Evolutionary conservation across 2,888 invertebrate species (phyloP), one percentile per base, ranked within the genome.

Genomic region (Opisthograptis luteolata): DNA sequence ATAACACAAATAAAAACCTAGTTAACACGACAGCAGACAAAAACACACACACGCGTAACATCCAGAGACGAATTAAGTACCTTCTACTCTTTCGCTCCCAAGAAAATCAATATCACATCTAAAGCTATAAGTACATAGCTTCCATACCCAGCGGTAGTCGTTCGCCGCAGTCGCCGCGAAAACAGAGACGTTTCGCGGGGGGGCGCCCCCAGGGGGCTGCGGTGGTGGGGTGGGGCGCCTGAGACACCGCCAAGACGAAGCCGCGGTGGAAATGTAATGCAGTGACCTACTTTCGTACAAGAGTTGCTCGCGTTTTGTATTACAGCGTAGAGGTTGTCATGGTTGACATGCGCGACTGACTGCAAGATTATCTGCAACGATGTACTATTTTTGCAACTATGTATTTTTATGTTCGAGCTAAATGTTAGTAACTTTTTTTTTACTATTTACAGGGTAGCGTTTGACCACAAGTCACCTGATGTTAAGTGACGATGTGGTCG

Each of bases 171-270:
- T 64, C 54, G 44, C 70, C 75, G 76, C 73, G 76, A 77, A 75
- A 76, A 72, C 72, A 76, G 73, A 74, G 70, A 65, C 58, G 58
- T 46, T 57, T 62, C 64, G 66, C 66, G 64, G 4, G 43, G 47
- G 53, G 58, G 32, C 5, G 1, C 25, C 31, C 37, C 43, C 43
- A 28, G 13, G 48, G 47, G 24, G 31, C 20, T 52, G 58, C 39
- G 13, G 24, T 32, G 8, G 30, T 10, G 44, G 43, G 56, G 35
- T 50, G 53, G 59, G 70, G 70, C 76, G 77, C 79, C 79, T 78
- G 80, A 80, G 79, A 79, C 79, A 63, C 66, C 65, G 67, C 60
- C 66, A 78, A 77, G 78, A 76, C 73, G 78, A 43, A 55, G 56
- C 22, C 13, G 30, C 19, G 28, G 24, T 32, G 12, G 13, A 13